These are phyloP conservation scores for Mechanitis messenoides DNA, from an alignment of 2,888 invertebrate species.

Conservation along the genomic window DNA sequence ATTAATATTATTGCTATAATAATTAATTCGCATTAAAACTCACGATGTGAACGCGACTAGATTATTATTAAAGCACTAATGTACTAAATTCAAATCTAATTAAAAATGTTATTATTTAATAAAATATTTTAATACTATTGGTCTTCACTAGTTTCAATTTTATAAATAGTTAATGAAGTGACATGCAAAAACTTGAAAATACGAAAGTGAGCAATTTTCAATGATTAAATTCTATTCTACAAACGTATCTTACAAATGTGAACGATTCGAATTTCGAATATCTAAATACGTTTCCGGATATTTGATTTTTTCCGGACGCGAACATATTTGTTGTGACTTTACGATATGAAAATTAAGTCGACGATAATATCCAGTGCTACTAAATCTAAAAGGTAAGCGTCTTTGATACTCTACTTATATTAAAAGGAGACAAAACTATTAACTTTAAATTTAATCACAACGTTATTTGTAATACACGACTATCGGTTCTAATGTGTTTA, in stretches of 20 bases:
- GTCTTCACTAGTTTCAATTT: conserved; percentile 61
- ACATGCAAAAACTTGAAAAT: conserved; percentile 49
- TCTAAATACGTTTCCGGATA: too few relatives aligned
- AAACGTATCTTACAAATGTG: conserved; percentile 25
- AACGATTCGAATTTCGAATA: not conserved
- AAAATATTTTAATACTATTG: conserved; percentile 69
- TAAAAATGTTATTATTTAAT: conserved; percentile 41
- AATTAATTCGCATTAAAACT: conserved; percentile 36
- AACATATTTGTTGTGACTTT: too few relatives aligned
- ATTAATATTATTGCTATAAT: conserved; percentile 61
- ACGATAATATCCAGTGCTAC: not conserved
- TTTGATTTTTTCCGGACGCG: too few relatives aligned
- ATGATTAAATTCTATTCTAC: conserved; percentile 30
- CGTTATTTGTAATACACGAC: conserved; percentile 2
- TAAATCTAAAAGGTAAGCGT: conserved; percentile 7
- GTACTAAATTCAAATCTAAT: conserved; percentile 40
- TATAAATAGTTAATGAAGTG: conserved; percentile 50
- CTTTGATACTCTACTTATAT: conserved; percentile 4
- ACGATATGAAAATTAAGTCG: too few relatives aligned
- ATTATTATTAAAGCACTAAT: conserved; percentile 50
- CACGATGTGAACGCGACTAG: conserved; percentile 50
- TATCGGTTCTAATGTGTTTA: not conserved
- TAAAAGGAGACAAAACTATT: conserved; percentile 4
- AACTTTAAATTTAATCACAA: conserved; percentile 6
- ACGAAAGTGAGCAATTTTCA: conserved; percentile 63